Evolutionary conservation across 2,888 invertebrate genomes (phyloP).

Genomic region (Trachelus stipa): DNA sequence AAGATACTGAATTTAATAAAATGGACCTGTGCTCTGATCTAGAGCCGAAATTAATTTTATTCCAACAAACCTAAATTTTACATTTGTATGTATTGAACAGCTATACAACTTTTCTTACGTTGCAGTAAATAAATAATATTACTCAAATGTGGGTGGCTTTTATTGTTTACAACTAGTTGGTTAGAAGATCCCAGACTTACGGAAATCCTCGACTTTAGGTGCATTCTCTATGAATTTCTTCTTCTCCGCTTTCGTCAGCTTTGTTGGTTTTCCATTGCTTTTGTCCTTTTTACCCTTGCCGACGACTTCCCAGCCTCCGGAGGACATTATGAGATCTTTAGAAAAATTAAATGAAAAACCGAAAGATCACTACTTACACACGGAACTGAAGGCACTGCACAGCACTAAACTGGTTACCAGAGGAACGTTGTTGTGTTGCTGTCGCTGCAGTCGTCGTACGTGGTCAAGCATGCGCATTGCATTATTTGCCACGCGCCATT

Average conservation of each 20-base stretch:
- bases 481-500: slow-evolving; percentile 34
- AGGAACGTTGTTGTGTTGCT: too few relatives aligned
- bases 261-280: slow-evolving; percentile 66
- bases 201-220: slow-evolving; percentile 80
- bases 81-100: too few relatives aligned
- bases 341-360: slow-evolving; percentile 26
- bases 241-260: slow-evolving; percentile 71
- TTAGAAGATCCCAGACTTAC: slow-evolving; percentile 69
- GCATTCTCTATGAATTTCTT: slow-evolving; percentile 74
- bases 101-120: background rate
- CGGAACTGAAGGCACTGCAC: slow-evolving; percentile 26
- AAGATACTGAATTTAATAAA: too few relatives aligned
- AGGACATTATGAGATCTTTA: slow-evolving; percentile 49
- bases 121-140: slow-evolving; percentile 5
- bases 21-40: too few relatives aligned
- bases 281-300: slow-evolving; percentile 75
- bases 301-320: slow-evolving; percentile 64
- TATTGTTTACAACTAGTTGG: too few relatives aligned
- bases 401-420: too few relatives aligned
- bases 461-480: slow-evolving; percentile 40
- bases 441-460: slow-evolving; percentile 26
- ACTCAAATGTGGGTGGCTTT: too few relatives aligned
- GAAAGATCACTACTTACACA: slow-evolving; percentile 18
- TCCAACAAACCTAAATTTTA: too few relatives aligned
- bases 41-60: too few relatives aligned